These are phyloP conservation scores for Heterodera filipjevi DNA, from an alignment of 2,888 invertebrate genomes.

Conservation along the genomic window DNA sequence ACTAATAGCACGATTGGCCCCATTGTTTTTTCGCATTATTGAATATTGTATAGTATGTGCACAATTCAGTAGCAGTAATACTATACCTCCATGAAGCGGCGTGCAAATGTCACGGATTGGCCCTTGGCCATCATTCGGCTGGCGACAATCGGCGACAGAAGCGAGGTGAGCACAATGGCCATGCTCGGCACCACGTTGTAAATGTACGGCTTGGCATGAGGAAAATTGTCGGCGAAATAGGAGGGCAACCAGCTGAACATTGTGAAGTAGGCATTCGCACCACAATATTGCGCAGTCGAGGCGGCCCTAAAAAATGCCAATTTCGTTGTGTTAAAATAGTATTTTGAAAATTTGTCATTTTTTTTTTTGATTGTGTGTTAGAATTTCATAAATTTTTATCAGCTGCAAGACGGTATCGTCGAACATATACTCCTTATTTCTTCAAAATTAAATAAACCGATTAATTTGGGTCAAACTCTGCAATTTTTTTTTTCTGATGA, in stretches of 20 bases:
- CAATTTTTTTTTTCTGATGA: too few species aligned
- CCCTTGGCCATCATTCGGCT: conserved; percentile 71
- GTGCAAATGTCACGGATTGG: conserved; percentile 67
- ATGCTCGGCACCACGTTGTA: conserved; percentile 78
- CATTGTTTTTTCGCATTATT: too few species aligned
- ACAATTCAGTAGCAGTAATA: background rate
- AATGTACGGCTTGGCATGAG: conserved; percentile 75
- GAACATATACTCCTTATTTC: too few species aligned
- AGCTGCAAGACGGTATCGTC: too few species aligned
- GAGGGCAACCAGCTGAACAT: conserved; percentile 77
- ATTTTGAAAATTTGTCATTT: background rate
- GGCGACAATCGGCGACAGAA: conserved; percentile 73
- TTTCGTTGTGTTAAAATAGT: too few species aligned
- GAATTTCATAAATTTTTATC: too few species aligned
- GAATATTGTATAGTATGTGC: too few species aligned
- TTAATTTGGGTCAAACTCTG: too few species aligned
- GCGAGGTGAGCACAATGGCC: conserved; percentile 73
- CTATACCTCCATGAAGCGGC: conserved; percentile 68
- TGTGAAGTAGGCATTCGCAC: conserved; percentile 77
- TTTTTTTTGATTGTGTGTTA: background rate
- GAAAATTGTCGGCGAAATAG: conserved; percentile 77
- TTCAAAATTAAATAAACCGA: too few species aligned
- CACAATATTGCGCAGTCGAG: conserved; percentile 75
- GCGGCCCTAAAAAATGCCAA: conserved; percentile 74
- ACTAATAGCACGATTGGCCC: too few species aligned